phyloP scores from a whole-genome alignment of 2,888 invertebrate genomes.

The Nomada ferruginata region DNA sequence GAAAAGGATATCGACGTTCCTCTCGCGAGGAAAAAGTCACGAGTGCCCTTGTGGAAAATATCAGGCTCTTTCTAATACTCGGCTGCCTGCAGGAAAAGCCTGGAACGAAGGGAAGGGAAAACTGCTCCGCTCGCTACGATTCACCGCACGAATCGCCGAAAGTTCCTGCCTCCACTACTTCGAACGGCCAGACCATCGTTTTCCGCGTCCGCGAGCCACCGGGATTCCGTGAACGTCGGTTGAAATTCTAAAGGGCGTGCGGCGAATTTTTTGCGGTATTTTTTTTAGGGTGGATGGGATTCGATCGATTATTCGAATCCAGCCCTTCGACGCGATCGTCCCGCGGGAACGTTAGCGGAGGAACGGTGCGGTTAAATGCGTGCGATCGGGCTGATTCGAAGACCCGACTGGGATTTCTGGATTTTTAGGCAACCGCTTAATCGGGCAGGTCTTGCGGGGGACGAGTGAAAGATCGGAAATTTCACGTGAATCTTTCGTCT shows the following conservation, averaged over 20 bases:
- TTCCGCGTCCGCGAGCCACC: conserved; percentile 9
- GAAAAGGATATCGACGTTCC: conserved; percentile 46
- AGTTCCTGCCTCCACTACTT: conserved; percentile 25
- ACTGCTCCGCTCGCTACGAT: background rate
- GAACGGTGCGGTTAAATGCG: background rate
- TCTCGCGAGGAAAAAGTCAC: conserved; percentile 13
- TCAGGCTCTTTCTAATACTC: conserved; percentile 38
- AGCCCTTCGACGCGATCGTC: background rate
- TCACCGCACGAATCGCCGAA: conserved; percentile 21
- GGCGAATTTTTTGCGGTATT: conserved; percentile 1
- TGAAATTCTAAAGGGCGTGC: background rate
- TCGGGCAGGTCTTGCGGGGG: background rate
- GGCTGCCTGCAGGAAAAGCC: background rate
- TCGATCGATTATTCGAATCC: background rate
- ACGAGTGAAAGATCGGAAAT: background rate
- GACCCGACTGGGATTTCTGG: background rate
- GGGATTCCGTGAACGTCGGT: background rate
- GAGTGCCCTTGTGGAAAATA: conserved; percentile 43
- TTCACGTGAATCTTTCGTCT: too few species aligned
- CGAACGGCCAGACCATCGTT: background rate
- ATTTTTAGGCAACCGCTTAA: background rate
- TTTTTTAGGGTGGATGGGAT: background rate
- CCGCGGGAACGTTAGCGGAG: background rate
- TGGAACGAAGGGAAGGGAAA: background rate
- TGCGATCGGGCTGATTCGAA: background rate